phyloP scores from a whole-genome alignment of 2,113 vertebrate species.

The Psilopsiagon aurifrons region DNA sequence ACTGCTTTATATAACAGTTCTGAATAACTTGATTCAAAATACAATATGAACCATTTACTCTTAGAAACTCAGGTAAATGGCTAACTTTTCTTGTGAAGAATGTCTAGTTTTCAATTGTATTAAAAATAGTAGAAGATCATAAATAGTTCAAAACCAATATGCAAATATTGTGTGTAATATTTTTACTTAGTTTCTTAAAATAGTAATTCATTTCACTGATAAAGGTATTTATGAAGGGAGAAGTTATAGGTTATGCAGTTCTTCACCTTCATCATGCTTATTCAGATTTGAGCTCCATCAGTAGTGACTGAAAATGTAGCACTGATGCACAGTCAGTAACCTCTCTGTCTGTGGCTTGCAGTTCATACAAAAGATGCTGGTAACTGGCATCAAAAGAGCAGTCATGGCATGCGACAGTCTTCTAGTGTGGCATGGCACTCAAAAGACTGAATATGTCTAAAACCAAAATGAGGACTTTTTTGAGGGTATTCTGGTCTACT shows the following conservation, averaged over 20 bases:
- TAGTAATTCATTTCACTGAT: neutral
- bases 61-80: neutral
- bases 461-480: neutral
- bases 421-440: neutral
- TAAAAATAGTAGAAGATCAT: neutral
- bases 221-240: neutral
- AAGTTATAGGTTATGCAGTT: neutral
- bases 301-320: accelerated
- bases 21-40: neutral
- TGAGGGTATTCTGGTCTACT: neutral
- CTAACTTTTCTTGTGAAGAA: neutral
- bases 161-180: neutral
- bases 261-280: neutral
- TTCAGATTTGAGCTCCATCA: neutral
- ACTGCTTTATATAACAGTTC: neutral
- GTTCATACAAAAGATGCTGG: neutral
- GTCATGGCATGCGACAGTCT: neutral
- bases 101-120: neutral
- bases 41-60: neutral
- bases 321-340: neutral
- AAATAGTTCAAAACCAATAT: neutral
- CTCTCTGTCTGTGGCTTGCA: neutral
- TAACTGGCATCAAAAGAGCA: neutral
- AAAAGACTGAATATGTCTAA: neutral
- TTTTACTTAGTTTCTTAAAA: neutral